phyloP scores from a whole-genome alignment of 2,113 vertebrate genomes.

The Pluvianellus socialis region DNA sequence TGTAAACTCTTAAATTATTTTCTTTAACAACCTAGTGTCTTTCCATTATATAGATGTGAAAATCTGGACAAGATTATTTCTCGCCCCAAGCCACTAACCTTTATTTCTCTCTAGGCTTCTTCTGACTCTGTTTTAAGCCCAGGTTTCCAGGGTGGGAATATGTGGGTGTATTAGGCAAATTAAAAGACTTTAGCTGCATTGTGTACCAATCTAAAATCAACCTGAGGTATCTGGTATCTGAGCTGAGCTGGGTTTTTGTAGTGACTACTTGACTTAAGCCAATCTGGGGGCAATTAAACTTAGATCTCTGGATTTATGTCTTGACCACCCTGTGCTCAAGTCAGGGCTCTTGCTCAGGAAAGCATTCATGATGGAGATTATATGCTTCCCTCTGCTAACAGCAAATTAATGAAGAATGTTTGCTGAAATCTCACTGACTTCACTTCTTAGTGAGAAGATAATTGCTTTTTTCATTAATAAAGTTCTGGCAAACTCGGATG shows the following conservation, averaged over 20 bases:
- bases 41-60: neutral
- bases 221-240: neutral
- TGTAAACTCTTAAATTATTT: neutral
- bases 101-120: neutral
- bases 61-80: neutral
- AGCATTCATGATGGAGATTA: neutral
- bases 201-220: neutral
- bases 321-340: neutral
- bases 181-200: neutral
- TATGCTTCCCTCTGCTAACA: neutral
- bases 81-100: accelerated
- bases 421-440: neutral
- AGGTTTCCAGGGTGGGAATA: neutral
- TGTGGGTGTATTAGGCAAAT: neutral
- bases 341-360: neutral
- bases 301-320: neutral
- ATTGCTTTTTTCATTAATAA: neutral
- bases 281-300: neutral
- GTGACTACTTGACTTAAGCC: neutral
- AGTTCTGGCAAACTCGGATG: neutral
- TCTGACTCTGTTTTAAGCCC: neutral
- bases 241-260: neutral
- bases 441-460: neutral
- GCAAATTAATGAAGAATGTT: neutral
- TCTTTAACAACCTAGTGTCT: neutral